Conservation (phyloP, 2,797 vertebrate genomes). For the Eleutherodactylus coqui region DNA sequence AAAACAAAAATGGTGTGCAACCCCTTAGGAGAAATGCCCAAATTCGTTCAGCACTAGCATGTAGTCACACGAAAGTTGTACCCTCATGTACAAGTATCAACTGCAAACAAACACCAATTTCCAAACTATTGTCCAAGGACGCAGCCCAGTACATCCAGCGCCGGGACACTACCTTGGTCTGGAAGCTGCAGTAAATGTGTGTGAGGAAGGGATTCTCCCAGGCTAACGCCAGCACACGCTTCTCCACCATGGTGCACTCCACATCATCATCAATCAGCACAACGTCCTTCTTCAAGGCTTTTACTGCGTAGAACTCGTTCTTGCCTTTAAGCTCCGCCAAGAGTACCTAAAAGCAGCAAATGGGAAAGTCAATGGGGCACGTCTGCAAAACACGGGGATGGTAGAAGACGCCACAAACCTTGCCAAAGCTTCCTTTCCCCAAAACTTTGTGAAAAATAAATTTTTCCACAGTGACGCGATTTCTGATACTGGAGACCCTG, state of each 20-base stretch:
- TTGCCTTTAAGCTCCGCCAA: slow-evolving; percentile 91
- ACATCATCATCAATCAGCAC: slow-evolving; percentile 97
- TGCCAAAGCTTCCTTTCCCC: slow-evolving; percentile 98
- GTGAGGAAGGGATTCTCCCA: slow-evolving; percentile 97
- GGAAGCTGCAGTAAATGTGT: slow-evolving; percentile 93
- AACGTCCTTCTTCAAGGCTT: slow-evolving; percentile 95
- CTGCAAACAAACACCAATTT: background rate
- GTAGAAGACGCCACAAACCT: slow-evolving; percentile 70
- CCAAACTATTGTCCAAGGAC: background rate
- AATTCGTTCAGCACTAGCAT: too few relatives aligned
- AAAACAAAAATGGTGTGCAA: too few relatives aligned
- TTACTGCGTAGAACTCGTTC: slow-evolving; percentile 89
- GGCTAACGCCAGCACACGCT: slow-evolving; percentile 91
- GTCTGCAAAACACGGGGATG: background rate
- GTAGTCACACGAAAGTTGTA: background rate
- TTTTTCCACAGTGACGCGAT: slow-evolving; percentile 79
- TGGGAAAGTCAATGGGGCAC: background rate
- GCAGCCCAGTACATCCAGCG: too few relatives aligned
- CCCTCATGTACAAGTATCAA: background rate
- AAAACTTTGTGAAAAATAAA: slow-evolving; percentile 93
- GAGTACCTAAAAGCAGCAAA: slow-evolving; percentile 80
- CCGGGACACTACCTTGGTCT: slow-evolving; percentile 90
- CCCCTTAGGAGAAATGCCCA: too few relatives aligned
- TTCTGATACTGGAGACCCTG: slow-evolving; percentile 71
- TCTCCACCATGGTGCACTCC: slow-evolving; percentile 98